A percentile compares a stretch with the other conserved stretches of the same genome.
Conservation (phyloP, 2,888 invertebrate species). For the Graphium colonna region DNA sequence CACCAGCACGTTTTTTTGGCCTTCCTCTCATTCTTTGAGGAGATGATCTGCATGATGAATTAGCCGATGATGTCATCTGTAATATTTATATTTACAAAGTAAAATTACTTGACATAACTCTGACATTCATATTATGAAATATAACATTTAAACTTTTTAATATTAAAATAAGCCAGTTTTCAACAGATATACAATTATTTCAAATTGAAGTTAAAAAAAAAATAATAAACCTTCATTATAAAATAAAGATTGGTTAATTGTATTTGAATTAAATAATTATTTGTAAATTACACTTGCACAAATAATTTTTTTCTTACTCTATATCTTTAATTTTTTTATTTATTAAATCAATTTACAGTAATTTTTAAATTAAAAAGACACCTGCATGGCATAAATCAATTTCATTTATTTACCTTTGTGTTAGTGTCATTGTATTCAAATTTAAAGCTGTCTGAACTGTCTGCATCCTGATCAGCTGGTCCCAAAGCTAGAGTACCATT, state of each 20-base stretch:
- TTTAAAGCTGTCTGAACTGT: constrained; percentile 74
- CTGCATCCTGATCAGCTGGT: constrained; percentile 78
- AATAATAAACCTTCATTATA: no score
- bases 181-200: not conserved
- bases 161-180: not conserved
- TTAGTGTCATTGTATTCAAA: constrained; percentile 70
- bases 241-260: no score
- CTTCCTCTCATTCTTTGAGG: constrained; percentile 69
- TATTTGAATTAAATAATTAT: no score
- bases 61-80: constrained; percentile 75
- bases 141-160: not conserved
- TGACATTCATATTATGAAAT: not conserved
- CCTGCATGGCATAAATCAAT: no score
- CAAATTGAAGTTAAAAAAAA: no score
- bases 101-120: not conserved
- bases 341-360: no score
- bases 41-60: constrained; percentile 72
- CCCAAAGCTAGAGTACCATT: constrained; percentile 86
- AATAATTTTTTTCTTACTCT: no score
- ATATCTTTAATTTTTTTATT: no score
- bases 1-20: constrained; percentile 60
- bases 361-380: no score
- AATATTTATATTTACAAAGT: constrained; percentile 27
- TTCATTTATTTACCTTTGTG: constrained; percentile 65
- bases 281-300: no score